Percentiles rank a stretch among this genome's conserved stretches.
These are phyloP conservation scores for Cataglyphis altisquamis DNA, from an alignment of 2,888 invertebrate genomes.

Conservation along the genomic window DNA sequence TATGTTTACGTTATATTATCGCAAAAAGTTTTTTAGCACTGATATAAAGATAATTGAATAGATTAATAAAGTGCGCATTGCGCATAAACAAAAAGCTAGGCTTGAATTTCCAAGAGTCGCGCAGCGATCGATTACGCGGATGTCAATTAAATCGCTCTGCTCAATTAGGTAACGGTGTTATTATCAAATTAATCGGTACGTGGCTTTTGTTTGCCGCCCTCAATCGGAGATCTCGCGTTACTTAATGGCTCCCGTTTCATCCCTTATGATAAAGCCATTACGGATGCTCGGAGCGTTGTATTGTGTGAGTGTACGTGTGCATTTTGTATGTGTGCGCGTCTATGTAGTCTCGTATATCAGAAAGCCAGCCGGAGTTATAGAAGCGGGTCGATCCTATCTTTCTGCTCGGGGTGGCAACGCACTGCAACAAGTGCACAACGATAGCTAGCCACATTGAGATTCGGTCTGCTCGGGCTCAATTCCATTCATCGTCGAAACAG, in stretches of 20 bases:
- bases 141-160: conserved; percentile 55
- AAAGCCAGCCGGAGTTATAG: conserved; percentile 74
- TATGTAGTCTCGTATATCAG: conserved; percentile 71
- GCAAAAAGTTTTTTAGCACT: neutral
- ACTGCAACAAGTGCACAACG: conserved; percentile 78
- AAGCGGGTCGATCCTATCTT: conserved; percentile 78
- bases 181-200: conserved; percentile 55
- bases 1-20: neutral
- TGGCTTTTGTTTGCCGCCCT: conserved; percentile 46
- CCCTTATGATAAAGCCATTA: conserved; percentile 75
- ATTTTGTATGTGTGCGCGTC: neutral
- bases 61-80: neutral
- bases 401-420: conserved; percentile 76
- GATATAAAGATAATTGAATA: neutral
- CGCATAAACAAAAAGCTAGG: neutral
- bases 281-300: conserved; percentile 67
- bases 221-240: conserved; percentile 61
- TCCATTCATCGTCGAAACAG: conserved; percentile 78
- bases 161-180: conserved; percentile 52
- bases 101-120: neutral
- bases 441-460: conserved; percentile 76
- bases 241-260: conserved; percentile 59
- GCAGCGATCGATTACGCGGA: conserved; percentile 34
- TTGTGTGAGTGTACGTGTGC: conserved; percentile 12
- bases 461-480: conserved; percentile 74